Evolutionary conservation across 1,140 invertebrate genomes (phyloP), one percentile per base, ranked within the genome.

Genomic region (Lepidurus apus): DNA sequence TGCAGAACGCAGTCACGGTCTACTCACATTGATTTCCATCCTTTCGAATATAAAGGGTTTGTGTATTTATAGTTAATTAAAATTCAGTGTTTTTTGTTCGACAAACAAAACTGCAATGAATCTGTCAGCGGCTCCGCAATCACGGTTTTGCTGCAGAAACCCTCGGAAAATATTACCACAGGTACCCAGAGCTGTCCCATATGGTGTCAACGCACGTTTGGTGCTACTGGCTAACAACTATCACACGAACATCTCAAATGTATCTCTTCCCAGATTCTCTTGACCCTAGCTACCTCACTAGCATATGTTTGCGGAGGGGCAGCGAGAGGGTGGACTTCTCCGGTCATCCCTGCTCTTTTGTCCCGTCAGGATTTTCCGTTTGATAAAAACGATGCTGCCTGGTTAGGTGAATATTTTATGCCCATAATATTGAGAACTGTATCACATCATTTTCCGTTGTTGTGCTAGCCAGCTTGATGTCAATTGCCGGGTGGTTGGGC

Each of bases 301-400:
- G 78, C 42, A 13, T 79, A 75, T 24, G 74, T 79, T 74, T 75
- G 74, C n/a, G 75, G 73, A 21, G 78, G 78, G 6, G n/a, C 47
- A 11, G 73, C 53, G 24, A 34, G 78, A 13, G 78, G 78, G 10
- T 79, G 78, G 78, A 44, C 73, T 79, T 79, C 78, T 34, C 78
- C 78, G 11, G 78, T 74, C 21, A 43, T 79, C 1, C 78, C 78
- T 2, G 44, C 43, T 9, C 74, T 79, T 0, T 34, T 74, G 4
- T 73, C 78, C 1, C 45, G 42, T 1, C 74, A 74, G 44, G 75
- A 47, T 11, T 74, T 74, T 24, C 26, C 17, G 4, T 43, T 74
- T n/a, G 74, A 74, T 13, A n/a, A 13, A 43, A 26, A 21, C 7
- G 77, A 79, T n/a, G 4, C 45, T 2, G 78, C 74, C 11, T 79